phyloP scores from a whole-genome alignment of 2,888 invertebrate genomes.

The Bombylius discolor region DNA sequence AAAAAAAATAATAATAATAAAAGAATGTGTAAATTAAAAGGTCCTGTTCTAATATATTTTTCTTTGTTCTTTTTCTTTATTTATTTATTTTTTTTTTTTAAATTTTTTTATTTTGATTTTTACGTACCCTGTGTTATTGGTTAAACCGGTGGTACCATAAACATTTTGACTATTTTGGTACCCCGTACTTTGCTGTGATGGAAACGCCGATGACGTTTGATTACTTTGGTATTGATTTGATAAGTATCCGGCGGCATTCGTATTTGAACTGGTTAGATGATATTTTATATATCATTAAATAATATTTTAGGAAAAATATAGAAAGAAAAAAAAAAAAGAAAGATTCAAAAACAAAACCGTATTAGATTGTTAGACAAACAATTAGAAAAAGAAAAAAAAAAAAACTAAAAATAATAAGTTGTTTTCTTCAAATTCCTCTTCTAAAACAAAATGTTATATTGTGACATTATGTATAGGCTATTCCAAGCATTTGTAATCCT shows the following conservation, averaged over 20 bases:
- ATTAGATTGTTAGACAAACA: neutral
- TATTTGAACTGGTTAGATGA: constrained; percentile 27
- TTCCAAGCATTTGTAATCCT: too few relatives aligned
- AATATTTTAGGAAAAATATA: constrained; percentile 1
- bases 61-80: too few relatives aligned
- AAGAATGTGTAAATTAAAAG: too few relatives aligned
- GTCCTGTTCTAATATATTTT: too few relatives aligned
- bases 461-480: too few relatives aligned
- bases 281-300: constrained; percentile 7
- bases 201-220: constrained; percentile 32
- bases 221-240: constrained; percentile 24
- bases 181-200: constrained; percentile 34
- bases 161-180: constrained; percentile 38
- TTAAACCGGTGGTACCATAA: constrained; percentile 32
- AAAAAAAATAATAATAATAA: too few relatives aligned
- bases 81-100: too few relatives aligned
- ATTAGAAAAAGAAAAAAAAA: neutral
- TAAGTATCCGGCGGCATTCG: constrained; percentile 37
- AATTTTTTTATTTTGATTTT: neutral
- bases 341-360: neutral
- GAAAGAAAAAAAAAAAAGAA: constrained; percentile 1
- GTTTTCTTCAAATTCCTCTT: too few relatives aligned
- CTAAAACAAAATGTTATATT: too few relatives aligned
- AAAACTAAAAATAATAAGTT: too few relatives aligned
- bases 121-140: constrained; percentile 37